Evolutionary conservation across 1,140 invertebrate genomes (phyloP), one percentile per base, ranked within the genome.

Genomic region (Formica selysi): DNA sequence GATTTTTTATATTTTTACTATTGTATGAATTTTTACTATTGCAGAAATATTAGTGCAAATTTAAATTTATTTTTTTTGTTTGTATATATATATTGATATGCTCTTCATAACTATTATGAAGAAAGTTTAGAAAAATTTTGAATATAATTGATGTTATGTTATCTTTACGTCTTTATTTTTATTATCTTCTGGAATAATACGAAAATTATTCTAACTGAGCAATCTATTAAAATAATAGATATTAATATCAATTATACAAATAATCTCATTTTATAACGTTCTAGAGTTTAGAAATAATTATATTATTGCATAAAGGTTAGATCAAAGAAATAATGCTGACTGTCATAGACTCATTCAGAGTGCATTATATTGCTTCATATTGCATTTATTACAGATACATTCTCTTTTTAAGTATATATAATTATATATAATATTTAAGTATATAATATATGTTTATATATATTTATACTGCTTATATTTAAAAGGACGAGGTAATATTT

Each of bases 291-390:
- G 3, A 74, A 38, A 59, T 36, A 36, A 73, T 57, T 36, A 36
- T 36, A 74, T 57, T 22, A 73, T 74, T 65, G n/a, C 19, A 76
- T 44, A 2, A 7, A 78, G 76, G 76, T 78, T 78, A 76, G 61
- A 62, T 64, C 5, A 65, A 48, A 44, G 13, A 65, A 65, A 11
- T 65, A 64, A 76, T 64, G 8, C 16, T 38, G 13, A 41, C 13
- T 62, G 36, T 76, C 57, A 62, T 22, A 29, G 32, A 16, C 0
- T 62, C 32, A 76, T 64, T 32, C 16, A 6, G 0, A 3, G 10
- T 38, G 32, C 54, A 16, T 22, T 29, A 29, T 29, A 29, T 29
- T 29, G 26, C 16, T 64, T 62, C 1, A 22, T 7, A 22, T 64
- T 26, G 36, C 22, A 38, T 26, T 59, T 74, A 38, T 59, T 74